Percentiles rank a stretch among this genome's conserved stretches.
Conservation (phyloP, 2,797 vertebrate genomes). For the Rhynchotus rufescens region DNA sequence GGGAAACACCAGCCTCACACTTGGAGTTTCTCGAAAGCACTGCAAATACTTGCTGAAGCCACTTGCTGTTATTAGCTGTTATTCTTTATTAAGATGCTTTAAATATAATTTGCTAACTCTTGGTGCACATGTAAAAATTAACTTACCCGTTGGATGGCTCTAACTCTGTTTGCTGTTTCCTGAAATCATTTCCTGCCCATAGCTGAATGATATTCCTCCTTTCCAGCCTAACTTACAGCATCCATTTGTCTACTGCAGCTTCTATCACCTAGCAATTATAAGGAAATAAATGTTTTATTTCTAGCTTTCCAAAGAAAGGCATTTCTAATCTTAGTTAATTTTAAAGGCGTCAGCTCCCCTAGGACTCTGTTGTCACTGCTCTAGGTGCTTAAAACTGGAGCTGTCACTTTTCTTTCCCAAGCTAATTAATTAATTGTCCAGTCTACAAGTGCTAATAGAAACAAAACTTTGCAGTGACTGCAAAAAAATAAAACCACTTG, state of each 20-base stretch:
- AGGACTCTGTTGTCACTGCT: not conserved
- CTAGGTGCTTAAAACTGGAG: not conserved
- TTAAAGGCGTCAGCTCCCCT: not conserved
- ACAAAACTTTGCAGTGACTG: not conserved
- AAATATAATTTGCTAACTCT: conserved; percentile 16
- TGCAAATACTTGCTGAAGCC: not conserved
- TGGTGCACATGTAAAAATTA: not conserved
- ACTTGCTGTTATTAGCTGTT: not conserved
- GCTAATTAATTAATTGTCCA: not conserved
- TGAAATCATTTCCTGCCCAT: not conserved
- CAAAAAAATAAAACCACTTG: not conserved
- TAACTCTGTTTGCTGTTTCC: not conserved
- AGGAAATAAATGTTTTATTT: not conserved
- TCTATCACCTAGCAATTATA: not conserved
- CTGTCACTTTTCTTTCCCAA: not conserved
- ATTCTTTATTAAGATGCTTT: not conserved
- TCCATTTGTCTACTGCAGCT: not conserved
- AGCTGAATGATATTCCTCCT: not conserved
- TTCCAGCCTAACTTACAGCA: conserved; percentile 18
- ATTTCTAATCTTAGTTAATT: not conserved
- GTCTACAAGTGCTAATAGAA: not conserved
- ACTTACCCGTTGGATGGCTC: not conserved
- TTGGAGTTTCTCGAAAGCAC: not conserved
- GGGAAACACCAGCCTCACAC: fast-evolving
- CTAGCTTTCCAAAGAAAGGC: not conserved